Evolutionary conservation across 2,797 vertebrate genomes (phyloP).

Genomic region (Varecia variegata): DNA sequence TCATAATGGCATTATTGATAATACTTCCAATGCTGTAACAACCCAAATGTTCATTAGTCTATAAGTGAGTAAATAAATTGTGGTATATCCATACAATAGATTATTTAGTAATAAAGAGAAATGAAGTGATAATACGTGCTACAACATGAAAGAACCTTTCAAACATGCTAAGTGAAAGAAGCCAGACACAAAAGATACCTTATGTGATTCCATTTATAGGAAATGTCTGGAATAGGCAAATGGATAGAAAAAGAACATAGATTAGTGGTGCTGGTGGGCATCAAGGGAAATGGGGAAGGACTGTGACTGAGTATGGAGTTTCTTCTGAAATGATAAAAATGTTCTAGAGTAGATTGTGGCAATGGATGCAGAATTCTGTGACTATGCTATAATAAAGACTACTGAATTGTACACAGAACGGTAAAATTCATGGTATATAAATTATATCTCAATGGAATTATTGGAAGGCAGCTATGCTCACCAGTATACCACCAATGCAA

Average conservation of each 20-base stretch:
- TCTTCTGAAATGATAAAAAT: not conserved
- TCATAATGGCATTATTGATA: not conserved
- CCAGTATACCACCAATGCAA: slow-evolving; percentile 87
- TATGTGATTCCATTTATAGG: not conserved
- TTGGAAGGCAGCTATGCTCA: slow-evolving; percentile 88
- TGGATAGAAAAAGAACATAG: not conserved
- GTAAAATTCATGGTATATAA: not conserved
- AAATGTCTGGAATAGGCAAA: not conserved
- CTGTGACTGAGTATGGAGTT: not conserved
- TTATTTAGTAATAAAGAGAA: not conserved
- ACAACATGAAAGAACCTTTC: not conserved
- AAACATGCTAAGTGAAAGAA: not conserved
- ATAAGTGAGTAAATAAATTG: not conserved
- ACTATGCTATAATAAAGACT: not conserved
- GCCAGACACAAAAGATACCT: not conserved
- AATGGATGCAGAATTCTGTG: not conserved
- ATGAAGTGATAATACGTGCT: not conserved
- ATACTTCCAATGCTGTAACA: not conserved
- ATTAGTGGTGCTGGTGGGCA: not conserved
- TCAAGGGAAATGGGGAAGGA: not conserved
- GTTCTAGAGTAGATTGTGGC: not conserved
- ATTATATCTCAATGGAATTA: not conserved
- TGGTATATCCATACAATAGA: not conserved
- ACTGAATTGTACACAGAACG: not conserved
- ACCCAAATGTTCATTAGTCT: not conserved